These are phyloP conservation scores for Drosophila lacteicornis DNA, from an alignment of 1,140 invertebrate species.

Conservation along the genomic window DNA sequence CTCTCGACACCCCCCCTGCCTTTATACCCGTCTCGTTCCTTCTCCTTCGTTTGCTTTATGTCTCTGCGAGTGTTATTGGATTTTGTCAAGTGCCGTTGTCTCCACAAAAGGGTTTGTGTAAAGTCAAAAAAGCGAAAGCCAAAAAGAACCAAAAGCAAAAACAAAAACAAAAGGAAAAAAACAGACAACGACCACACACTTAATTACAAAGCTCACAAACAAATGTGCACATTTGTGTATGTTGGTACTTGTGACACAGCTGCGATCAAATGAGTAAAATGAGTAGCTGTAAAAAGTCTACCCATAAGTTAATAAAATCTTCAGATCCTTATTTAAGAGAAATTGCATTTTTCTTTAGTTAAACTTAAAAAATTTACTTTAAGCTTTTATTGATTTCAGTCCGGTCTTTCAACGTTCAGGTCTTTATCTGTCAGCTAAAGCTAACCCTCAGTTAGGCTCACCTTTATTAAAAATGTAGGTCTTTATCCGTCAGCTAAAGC, in stretches of 20 bases:
- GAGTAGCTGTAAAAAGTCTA: conserved; percentile 10
- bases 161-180: conserved; percentile 31
- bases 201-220: conserved; percentile 61
- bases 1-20: conserved; percentile 6
- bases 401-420: too few species aligned
- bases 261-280: conserved; percentile 36
- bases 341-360: neutral
- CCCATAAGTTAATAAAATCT: conserved; percentile 14
- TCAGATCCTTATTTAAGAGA: conserved; percentile 2
- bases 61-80: conserved; percentile 54
- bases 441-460: too few species aligned
- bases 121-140: conserved; percentile 78
- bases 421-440: too few species aligned
- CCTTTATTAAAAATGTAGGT: too few species aligned
- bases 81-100: conserved; percentile 71
- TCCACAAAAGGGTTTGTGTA: conserved; percentile 70
- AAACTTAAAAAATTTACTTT: neutral
- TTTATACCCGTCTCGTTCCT: conserved; percentile 11
- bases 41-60: conserved; percentile 8
- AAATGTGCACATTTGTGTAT: conserved; percentile 13
- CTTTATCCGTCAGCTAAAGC: too few species aligned
- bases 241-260: conserved; percentile 39
- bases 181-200: conserved; percentile 64
- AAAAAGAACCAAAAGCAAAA: conserved; percentile 58
- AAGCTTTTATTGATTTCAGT: neutral